Conservation (phyloP, 2,888 invertebrate species). For the Lomographa bimaculata region DNA sequence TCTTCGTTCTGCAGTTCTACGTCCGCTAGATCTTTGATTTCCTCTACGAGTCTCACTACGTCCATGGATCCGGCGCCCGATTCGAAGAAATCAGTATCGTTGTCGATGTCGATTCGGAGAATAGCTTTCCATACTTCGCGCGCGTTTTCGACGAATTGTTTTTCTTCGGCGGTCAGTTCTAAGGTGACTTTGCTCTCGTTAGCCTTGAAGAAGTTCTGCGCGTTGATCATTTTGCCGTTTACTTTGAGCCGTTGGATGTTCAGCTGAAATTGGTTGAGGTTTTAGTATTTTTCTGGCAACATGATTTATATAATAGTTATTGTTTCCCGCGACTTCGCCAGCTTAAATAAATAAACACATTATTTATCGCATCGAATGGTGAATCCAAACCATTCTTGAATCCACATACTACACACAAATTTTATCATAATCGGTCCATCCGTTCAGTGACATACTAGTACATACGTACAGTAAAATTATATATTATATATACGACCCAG, state of each 20-base stretch:
- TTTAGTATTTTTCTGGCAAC: too few species aligned
- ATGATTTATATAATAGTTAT: background rate
- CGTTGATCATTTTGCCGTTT: constrained; percentile 91
- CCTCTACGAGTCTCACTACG: constrained; percentile 96
- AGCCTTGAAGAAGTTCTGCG: constrained; percentile 90
- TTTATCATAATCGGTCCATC: too few species aligned
- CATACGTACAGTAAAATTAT: too few species aligned
- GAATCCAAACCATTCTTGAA: too few species aligned
- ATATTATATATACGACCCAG: too few species aligned
- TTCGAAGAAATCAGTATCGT: constrained; percentile 95
- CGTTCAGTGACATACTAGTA: too few species aligned
- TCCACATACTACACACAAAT: too few species aligned
- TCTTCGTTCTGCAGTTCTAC: constrained; percentile 93
- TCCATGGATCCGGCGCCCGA: constrained; percentile 99
- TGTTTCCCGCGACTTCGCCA: too few species aligned
- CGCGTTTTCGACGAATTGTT: constrained; percentile 85
- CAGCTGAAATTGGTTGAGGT: constrained; percentile 86
- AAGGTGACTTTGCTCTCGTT: constrained; percentile 79
- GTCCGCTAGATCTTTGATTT: constrained; percentile 91
- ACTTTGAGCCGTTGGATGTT: constrained; percentile 91
- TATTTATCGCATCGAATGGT: too few species aligned
- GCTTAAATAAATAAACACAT: too few species aligned
- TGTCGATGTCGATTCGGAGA: constrained; percentile 88
- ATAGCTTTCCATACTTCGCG: constrained; percentile 93
- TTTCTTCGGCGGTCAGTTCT: constrained; percentile 90